Conservation (phyloP, 2,888 invertebrate genomes). For the Cerastis leucographa region DNA sequence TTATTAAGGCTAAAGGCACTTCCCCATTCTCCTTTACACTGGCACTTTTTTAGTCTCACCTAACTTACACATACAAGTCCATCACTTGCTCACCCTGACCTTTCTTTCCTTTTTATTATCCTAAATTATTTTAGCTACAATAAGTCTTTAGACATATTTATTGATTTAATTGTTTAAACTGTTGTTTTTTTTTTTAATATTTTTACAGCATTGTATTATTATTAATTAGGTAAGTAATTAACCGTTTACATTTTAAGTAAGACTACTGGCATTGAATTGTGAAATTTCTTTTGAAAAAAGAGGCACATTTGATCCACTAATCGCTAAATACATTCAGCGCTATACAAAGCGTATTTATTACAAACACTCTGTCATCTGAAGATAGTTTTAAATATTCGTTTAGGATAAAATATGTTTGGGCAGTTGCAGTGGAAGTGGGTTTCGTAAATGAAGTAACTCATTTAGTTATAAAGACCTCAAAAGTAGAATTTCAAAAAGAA, state of each 20-base stretch:
- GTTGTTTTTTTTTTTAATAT: background rate
- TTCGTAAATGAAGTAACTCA: background rate
- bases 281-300: background rate
- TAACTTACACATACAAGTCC: constrained; percentile 6
- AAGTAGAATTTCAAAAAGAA: background rate
- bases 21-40: constrained; percentile 1
- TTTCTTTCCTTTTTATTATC: background rate
- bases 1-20: constrained; percentile 37
- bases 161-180: background rate
- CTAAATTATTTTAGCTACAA: constrained; percentile 1
- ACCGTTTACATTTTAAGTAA: background rate
- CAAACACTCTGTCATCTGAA: background rate
- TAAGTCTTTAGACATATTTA: constrained; percentile 2
- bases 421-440: background rate
- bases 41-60: constrained; percentile 45
- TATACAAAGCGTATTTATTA: background rate
- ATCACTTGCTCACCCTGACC: background rate
- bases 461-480: background rate
- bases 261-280: constrained; percentile 31
- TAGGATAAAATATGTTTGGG: background rate
- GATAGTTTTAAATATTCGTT: background rate
- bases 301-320: background rate
- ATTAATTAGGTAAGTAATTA: background rate
- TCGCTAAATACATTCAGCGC: background rate
- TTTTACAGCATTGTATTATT: background rate